Base-by-base conservation (phyloP, 2,797 vertebrate genomes). In the Notolepis coatsorum region DNA sequence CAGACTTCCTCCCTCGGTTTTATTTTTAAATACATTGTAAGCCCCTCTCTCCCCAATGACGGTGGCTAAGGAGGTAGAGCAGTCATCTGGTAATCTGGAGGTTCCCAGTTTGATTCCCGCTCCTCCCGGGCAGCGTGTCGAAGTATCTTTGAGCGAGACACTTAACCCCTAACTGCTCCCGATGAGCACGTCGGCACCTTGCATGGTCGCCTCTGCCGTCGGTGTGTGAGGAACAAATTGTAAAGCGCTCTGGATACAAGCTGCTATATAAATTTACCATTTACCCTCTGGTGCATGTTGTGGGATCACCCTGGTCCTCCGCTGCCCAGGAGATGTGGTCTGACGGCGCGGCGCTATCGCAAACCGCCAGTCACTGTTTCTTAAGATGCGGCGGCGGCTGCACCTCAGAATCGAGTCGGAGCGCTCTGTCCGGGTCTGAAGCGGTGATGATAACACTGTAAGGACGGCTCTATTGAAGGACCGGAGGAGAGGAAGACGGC, bases 291-390 rank as follows among this genome's bases (percentile, higher is more conserved):
- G 33, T 59, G 37, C 33, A 20, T 57, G 52, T 41, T 61, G 49
- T 2, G 28, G 35, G 43, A 48, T 51, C 50, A 15, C 28, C 54
- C 17, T 7, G 48, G 67, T 68, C 51, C 7, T 37, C 24, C 2
- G 35, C 70, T 57, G 54, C 62, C 38, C 30, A 24, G 66, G 68
- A 61, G 53, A 67, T 53, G 51, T 41, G 41, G 56, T 53, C 62
- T 79, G 81, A 84, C 75, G 88, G 80, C 69, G 80, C 78, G 48
- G 55, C 39, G 41, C 33, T 61, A 15, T 49, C 7, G 6, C 75
- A 71, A 82, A 77, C 80, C 73, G 48, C 1, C 64, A 60, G 70
- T 69, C 67, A 56, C 65, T 73, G n/a, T n/a, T n/a, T n/a, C n/a
- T 41, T 33, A 20, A 47, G 69, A 75, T 24, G 56, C 77, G n/a